Evolutionary conservation across 2,797 vertebrate genomes (phyloP), one percentile per base, ranked within the genome.

Genomic region (Buceros bicornis): DNA sequence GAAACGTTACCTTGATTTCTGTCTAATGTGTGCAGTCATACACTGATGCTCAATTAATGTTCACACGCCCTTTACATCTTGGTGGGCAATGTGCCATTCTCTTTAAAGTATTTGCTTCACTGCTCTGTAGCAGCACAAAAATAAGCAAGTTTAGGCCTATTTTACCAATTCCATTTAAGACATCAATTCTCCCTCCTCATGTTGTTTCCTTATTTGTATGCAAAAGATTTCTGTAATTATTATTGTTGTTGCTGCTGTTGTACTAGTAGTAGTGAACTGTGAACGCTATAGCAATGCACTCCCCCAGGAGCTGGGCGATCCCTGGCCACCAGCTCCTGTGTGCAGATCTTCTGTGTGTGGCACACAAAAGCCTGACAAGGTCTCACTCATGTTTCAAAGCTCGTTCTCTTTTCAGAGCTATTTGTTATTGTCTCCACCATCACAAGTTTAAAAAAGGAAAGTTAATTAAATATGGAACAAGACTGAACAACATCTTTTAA

Each of bases 401-500:
- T 91, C 97, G 65, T 95, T 96, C 94, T 97, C 98, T 97, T 98
- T 98, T 97, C 98, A 98, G 97, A 98, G 98, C 98, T 98, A 98
- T 99, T 99, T 99, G 99, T 99, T 99, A 99, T 99, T 99, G 99
- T 99, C 98, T 98, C 91, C 97, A 97, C 98, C 98, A 99, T 99
- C 98, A 97, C 98, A 98, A 99, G 98, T 99, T 98, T 99, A 99
- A 99, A 99, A 99, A 99, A 99, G 98, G 98, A 99, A 99, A 99
- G 99, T 99, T 99, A 99, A 99, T 99, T 99, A 99, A 99, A 99
- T 99, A 99, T 99, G 99, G 99, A 99, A 99, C 98, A 98, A 99
- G 99, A 99, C 98, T 98, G 98, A 99, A 98, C 98, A 99, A 98
- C 99, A 98, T 99, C 99, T 99, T 99, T 99, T 99, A 99, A 99